phyloP scores from a whole-genome alignment of 1,140 invertebrate genomes.

The Eufriesea mexicana region DNA sequence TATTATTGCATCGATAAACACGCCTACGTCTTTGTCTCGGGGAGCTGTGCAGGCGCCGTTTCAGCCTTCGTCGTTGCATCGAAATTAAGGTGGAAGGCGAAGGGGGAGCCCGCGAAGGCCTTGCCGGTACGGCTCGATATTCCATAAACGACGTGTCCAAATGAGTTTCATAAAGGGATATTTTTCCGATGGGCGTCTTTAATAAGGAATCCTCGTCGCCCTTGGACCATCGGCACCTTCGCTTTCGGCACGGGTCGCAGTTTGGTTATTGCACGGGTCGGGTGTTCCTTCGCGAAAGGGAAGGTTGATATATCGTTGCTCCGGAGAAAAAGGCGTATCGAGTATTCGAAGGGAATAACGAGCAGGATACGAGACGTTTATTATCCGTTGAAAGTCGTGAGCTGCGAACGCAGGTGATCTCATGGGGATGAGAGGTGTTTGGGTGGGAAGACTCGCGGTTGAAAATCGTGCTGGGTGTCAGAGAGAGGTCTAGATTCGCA shows the following conservation, averaged over 20 bases:
- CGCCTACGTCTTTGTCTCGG: conserved; percentile 67
- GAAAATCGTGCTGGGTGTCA: too few species aligned
- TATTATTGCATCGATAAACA: conserved; percentile 75
- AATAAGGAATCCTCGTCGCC: background rate
- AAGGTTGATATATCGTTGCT: background rate
- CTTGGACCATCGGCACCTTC: conserved; percentile 11
- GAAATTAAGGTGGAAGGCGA: conserved; percentile 21
- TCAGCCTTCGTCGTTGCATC: background rate
- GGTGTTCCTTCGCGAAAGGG: background rate
- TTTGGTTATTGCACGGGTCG: background rate
- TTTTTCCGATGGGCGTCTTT: background rate
- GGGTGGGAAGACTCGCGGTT: background rate
- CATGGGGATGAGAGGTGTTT: background rate
- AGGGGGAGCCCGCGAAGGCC: background rate
- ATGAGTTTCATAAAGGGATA: background rate
- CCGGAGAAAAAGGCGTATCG: background rate
- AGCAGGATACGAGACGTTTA: background rate
- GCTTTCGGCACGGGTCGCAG: background rate
- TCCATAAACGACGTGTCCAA: background rate
- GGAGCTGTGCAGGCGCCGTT: conserved; percentile 43
- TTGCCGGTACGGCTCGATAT: background rate
- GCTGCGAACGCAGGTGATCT: background rate
- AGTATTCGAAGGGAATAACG: background rate
- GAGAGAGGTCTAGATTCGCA: too few species aligned
- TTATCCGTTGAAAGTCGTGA: background rate